Conservation (phyloP, 37 sponge, comb jelly and placozoan genomes). For the Cliona cf. orientalis region DNA sequence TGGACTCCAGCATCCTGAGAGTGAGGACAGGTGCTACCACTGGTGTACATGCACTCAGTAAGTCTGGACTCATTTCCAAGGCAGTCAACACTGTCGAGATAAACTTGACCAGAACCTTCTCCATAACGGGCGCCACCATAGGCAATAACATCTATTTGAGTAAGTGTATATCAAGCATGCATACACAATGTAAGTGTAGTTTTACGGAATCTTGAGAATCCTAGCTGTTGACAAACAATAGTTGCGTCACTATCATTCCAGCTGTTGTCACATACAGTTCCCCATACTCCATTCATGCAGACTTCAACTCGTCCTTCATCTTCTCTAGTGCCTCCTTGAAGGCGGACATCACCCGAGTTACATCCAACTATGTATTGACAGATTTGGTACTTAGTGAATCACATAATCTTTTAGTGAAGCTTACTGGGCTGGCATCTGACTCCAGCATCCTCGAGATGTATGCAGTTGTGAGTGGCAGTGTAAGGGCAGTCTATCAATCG, state of each 20-base stretch:
- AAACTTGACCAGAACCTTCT: not conserved
- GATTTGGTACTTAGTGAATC: too few species aligned
- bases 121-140: not conserved
- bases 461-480: constrained; percentile 8
- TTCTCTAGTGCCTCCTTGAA: not conserved
- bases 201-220: not conserved
- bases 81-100: not conserved
- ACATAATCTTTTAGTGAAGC: too few species aligned
- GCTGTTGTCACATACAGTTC: not conserved
- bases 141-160: not conserved
- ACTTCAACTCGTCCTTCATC: not conserved
- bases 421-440: constrained; percentile 30
- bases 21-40: not conserved
- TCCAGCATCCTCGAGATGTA: constrained; percentile 49
- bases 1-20: not conserved
- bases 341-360: not conserved
- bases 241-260: not conserved
- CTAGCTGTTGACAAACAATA: not conserved
- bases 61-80: not conserved
- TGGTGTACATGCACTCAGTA: not conserved
- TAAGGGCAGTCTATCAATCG: not conserved
- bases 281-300: not conserved
- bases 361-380: too few species aligned
- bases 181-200: not conserved
- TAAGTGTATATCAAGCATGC: not conserved